phyloP scores from a whole-genome alignment of 2,797 vertebrate genomes.

The Oreortyx pictus region DNA sequence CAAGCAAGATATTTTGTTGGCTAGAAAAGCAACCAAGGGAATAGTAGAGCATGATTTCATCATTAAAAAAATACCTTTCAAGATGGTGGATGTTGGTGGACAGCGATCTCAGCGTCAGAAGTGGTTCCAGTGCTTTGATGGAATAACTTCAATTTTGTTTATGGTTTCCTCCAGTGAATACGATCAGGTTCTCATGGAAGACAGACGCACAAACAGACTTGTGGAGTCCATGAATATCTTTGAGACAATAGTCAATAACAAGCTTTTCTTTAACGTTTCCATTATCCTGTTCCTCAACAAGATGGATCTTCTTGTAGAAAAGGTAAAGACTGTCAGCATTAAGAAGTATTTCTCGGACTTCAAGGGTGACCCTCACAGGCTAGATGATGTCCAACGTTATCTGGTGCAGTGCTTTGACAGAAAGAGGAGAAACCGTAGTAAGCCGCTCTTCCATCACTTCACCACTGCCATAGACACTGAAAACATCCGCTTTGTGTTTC shows the following conservation, averaged over 20 bases:
- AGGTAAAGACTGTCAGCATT: slow-evolving; percentile 91
- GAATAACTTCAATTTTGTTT: slow-evolving; percentile 96
- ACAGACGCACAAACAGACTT: slow-evolving; percentile 93
- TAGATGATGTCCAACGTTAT: slow-evolving; percentile 94
- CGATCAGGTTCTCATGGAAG: slow-evolving; percentile 97
- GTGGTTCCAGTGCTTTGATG: slow-evolving; percentile 98
- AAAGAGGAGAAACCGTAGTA: slow-evolving; percentile 92
- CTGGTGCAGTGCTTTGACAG: slow-evolving; percentile 94
- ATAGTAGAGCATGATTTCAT: slow-evolving; percentile 97
- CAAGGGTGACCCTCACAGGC: slow-evolving; percentile 87
- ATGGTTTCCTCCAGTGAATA: slow-evolving; percentile 97
- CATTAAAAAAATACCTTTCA: slow-evolving; percentile 98
- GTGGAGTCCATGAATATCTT: slow-evolving; percentile 98
- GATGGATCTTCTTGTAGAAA: slow-evolving; percentile 94
- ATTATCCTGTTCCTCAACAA: slow-evolving; percentile 99
- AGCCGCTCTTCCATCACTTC: slow-evolving; percentile 96
- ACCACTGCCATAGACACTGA: slow-evolving; percentile 97
- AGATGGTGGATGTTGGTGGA: slow-evolving; percentile 97
- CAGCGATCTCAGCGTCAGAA: slow-evolving; percentile 97
- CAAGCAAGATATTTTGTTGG: slow-evolving; percentile 94
- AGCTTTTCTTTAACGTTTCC: slow-evolving; percentile 96
- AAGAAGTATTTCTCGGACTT: slow-evolving; percentile 95
- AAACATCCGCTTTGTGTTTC: slow-evolving; percentile 97
- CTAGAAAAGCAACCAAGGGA: slow-evolving; percentile 95
- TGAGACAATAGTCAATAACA: slow-evolving; percentile 99